These are phyloP conservation scores for Ifrita kowaldi DNA, from an alignment of 2,113 vertebrate species.

Conservation along the genomic window DNA sequence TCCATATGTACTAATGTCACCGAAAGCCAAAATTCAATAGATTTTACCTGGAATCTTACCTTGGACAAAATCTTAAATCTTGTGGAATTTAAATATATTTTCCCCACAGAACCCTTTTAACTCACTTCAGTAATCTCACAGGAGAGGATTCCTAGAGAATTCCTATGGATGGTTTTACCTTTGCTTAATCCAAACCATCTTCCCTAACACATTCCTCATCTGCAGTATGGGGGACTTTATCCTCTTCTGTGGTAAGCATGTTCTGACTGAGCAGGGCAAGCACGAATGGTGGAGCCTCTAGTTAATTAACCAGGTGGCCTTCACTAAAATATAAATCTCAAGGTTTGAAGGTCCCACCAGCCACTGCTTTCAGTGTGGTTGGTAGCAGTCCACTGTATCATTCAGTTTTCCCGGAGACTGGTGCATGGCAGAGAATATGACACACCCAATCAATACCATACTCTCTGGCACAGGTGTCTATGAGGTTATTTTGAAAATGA, in stretches of 20 bases:
- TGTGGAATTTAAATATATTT: background rate
- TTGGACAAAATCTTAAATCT: background rate
- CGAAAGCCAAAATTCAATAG: background rate
- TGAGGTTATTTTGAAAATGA: background rate
- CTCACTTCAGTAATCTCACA: background rate
- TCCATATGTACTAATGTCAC: background rate
- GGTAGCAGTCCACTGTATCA: too few relatives aligned
- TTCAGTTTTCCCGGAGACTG: background rate
- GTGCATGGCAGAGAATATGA: background rate
- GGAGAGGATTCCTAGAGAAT: background rate
- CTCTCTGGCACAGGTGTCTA: background rate
- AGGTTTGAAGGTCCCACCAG: background rate
- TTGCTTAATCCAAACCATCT: background rate
- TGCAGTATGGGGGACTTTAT: background rate
- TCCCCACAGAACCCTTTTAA: background rate
- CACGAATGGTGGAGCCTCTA: accelerated
- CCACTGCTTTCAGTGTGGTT: background rate
- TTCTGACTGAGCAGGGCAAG: background rate
- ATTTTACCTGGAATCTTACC: background rate
- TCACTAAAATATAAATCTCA: background rate
- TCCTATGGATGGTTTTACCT: background rate
- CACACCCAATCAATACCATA: accelerated
- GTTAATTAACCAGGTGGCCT: background rate
- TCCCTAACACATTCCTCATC: background rate
- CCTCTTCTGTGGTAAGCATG: background rate